A percentile compares a stretch with the other conserved stretches of the same genome.
Evolutionary conservation across 92 coral and sea anemone species (phyloP).

Genomic region (Hydrozoanthus gracilis): DNA sequence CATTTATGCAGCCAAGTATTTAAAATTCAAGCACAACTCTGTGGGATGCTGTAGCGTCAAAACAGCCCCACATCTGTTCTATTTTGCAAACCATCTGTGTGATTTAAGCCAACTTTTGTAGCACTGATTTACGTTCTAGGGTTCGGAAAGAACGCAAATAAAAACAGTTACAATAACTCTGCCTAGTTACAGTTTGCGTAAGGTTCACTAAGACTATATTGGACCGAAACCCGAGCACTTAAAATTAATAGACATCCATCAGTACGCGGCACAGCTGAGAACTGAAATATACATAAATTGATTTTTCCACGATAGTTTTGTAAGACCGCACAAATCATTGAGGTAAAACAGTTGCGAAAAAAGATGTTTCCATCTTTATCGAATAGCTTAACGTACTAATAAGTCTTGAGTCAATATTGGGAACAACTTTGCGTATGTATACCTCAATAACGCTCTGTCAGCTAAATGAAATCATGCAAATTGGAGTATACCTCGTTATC

Average conservation of each 20-base stretch:
- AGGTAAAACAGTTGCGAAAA: not conserved
- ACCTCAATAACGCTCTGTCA: not conserved
- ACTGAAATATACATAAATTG: too few relatives aligned
- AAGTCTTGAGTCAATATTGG: not conserved
- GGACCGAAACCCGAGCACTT: not conserved
- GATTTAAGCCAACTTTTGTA: not conserved
- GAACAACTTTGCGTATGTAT: not conserved
- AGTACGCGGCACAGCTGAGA: too few relatives aligned
- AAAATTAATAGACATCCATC: not conserved
- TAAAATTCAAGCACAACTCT: slow-evolving; percentile 35
- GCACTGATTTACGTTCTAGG: not conserved
- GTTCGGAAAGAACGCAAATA: not conserved
- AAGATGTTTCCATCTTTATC: not conserved
- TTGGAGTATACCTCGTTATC: not conserved
- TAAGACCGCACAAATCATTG: not conserved
- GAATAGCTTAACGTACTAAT: not conserved
- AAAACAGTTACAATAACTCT: not conserved
- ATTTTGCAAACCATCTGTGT: slow-evolving; percentile 35
- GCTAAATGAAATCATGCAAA: too few relatives aligned
- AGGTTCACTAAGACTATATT: not conserved
- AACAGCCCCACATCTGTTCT: slow-evolving; percentile 40
- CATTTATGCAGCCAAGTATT: not conserved
- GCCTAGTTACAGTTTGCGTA: not conserved
- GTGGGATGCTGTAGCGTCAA: slow-evolving; percentile 21
- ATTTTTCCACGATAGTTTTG: too few relatives aligned